These are phyloP conservation scores for Mamestra brassicae DNA, from an alignment of 2,888 invertebrate species.

Conservation along the genomic window DNA sequence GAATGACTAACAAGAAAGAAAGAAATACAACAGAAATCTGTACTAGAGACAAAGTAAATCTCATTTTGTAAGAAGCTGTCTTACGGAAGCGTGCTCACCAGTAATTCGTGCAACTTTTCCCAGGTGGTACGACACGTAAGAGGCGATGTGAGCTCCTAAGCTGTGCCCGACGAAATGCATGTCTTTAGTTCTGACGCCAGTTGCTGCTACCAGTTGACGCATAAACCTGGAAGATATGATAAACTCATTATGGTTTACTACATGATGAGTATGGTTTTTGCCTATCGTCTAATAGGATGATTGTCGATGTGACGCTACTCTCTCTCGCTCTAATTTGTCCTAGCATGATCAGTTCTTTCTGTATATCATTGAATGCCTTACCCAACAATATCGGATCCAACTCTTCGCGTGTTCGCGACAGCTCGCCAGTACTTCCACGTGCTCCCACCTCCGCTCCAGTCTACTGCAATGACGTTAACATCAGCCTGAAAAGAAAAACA, in stretches of 20 bases:
- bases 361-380: slow-evolving; percentile 65
- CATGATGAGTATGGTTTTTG: neutral
- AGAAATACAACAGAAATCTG: neutral
- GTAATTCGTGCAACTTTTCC: slow-evolving; percentile 88
- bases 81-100: slow-evolving; percentile 76
- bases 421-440: slow-evolving; percentile 92
- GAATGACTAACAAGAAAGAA: neutral
- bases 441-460: slow-evolving; percentile 92
- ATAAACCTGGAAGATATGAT: slow-evolving; percentile 81
- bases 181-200: slow-evolving; percentile 79
- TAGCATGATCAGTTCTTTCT: neutral
- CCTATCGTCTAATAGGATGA: neutral
- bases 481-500: slow-evolving; percentile 84
- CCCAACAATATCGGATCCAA: slow-evolving; percentile 90
- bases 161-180: slow-evolving; percentile 92
- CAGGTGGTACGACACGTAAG: slow-evolving; percentile 88
- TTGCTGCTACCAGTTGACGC: slow-evolving; percentile 82
- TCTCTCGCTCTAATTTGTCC: neutral
- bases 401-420: slow-evolving; percentile 90
- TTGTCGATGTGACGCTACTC: neutral
- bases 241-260: neutral
- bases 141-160: slow-evolving; percentile 92
- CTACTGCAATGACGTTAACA: slow-evolving; percentile 92
- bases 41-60: neutral
- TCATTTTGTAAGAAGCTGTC: neutral